Evolutionary conservation across 2,888 invertebrate species (phyloP).

Genomic region (Drosophila nr. perissopoda): DNA sequence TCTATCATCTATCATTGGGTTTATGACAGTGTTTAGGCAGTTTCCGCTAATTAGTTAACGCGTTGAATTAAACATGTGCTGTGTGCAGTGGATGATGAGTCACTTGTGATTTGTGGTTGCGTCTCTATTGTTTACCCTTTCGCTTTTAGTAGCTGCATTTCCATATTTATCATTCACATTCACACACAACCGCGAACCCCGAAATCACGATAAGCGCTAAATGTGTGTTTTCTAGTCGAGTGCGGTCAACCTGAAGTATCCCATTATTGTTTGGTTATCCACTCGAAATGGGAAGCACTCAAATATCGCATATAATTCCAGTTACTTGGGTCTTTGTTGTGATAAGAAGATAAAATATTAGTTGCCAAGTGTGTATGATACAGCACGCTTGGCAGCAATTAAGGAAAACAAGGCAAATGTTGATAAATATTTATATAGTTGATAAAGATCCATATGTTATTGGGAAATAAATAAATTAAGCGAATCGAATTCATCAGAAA

Average conservation of each 20-base stretch:
- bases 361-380: constrained; percentile 2
- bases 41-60: constrained; percentile 16
- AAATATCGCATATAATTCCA: constrained; percentile 5
- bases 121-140: constrained; percentile 33
- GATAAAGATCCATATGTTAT: background rate
- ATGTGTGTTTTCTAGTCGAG: background rate
- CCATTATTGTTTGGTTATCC: background rate
- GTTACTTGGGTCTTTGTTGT: background rate
- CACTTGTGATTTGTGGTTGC: constrained; percentile 7
- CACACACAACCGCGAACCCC: background rate
- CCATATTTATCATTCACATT: constrained; percentile 10
- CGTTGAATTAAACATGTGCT: constrained; percentile 28
- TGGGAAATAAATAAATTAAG: background rate
- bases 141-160: constrained; percentile 35
- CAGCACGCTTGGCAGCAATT: background rate
- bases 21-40: background rate
- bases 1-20: background rate
- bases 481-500: background rate
- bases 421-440: background rate
- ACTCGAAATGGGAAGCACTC: background rate
- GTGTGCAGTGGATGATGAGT: constrained; percentile 22
- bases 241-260: background rate
- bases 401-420: background rate
- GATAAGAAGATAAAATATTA: constrained; percentile 7
- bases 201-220: background rate